Percentiles rank a stretch among this genome's conserved stretches.
Conservation (phyloP, 35 echinoderm and acorn worm species). For the Ptychodera flava region DNA sequence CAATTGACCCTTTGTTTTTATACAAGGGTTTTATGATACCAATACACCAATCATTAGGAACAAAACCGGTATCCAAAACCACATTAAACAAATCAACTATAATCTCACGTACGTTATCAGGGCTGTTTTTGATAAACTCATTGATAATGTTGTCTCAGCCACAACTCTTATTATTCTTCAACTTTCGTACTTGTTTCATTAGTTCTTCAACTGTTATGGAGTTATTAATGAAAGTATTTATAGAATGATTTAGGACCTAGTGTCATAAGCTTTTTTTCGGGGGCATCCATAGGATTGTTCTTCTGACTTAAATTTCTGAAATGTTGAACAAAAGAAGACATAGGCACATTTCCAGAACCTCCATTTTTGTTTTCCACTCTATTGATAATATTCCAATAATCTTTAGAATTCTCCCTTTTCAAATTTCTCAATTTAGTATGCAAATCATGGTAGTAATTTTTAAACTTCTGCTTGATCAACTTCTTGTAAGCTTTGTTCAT, state of each 20-base stretch:
- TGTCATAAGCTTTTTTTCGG: not conserved
- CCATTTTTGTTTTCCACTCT: not conserved
- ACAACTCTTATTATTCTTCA: no score
- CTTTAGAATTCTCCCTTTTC: not conserved
- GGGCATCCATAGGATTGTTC: not conserved
- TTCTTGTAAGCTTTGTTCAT: not conserved
- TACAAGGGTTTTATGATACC: conserved; percentile 16
- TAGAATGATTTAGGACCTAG: no score
- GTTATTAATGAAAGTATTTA: no score
- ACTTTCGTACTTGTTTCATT: no score
- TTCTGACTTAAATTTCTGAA: not conserved
- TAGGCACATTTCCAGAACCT: not conserved
- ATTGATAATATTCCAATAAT: not conserved
- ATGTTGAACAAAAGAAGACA: not conserved
- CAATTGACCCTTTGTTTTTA: conserved; percentile 19
- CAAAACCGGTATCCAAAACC: not conserved
- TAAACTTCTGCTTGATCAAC: not conserved
- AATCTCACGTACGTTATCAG: no score
- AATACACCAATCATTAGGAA: conserved; percentile 11
- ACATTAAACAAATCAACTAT: no score
- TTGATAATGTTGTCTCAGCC: no score
- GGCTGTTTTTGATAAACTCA: no score
- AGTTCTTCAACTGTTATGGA: no score
- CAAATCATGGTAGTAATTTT: not conserved
- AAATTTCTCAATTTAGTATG: not conserved